Evolutionary conservation across 2,888 invertebrate species (phyloP).

Genomic region (Reticulitermes lucifugus): DNA sequence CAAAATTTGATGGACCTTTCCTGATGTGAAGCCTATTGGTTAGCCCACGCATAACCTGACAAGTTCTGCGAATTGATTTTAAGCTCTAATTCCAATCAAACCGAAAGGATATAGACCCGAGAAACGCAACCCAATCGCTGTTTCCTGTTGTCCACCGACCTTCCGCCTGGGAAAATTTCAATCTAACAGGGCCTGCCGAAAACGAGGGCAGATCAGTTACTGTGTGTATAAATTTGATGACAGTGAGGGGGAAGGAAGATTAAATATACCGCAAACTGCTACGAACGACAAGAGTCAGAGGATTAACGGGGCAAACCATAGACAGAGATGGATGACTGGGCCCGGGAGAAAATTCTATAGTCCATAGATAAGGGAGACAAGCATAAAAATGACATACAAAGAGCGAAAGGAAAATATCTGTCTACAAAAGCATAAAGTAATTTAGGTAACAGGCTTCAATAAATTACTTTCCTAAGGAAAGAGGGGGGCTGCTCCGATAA

Average conservation of each 20-base stretch:
- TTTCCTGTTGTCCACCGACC: too few species aligned
- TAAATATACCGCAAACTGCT: not conserved
- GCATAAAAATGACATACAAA: not conserved
- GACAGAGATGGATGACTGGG: not conserved
- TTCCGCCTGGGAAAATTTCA: not conserved
- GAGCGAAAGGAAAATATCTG: not conserved
- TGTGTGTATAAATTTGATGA: not conserved
- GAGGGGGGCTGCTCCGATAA: too few species aligned
- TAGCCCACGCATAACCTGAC: too few species aligned
- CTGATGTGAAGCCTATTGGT: too few species aligned
- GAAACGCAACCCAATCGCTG: too few species aligned
- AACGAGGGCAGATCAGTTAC: not conserved
- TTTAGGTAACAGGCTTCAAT: not conserved
- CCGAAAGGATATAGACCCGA: too few species aligned
- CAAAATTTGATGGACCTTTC: too few species aligned
- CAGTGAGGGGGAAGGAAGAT: not conserved
- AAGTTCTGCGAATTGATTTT: too few species aligned
- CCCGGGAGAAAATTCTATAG: not conserved
- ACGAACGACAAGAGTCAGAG: not conserved
- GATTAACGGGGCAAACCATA: not conserved
- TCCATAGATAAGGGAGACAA: not conserved
- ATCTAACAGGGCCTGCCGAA: not conserved
- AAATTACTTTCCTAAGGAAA: not conserved
- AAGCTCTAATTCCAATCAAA: too few species aligned
- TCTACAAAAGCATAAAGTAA: slow-evolving; percentile 6